phyloP scores from a whole-genome alignment of 2,797 vertebrate genomes.

The Acanthurus lineatus region DNA sequence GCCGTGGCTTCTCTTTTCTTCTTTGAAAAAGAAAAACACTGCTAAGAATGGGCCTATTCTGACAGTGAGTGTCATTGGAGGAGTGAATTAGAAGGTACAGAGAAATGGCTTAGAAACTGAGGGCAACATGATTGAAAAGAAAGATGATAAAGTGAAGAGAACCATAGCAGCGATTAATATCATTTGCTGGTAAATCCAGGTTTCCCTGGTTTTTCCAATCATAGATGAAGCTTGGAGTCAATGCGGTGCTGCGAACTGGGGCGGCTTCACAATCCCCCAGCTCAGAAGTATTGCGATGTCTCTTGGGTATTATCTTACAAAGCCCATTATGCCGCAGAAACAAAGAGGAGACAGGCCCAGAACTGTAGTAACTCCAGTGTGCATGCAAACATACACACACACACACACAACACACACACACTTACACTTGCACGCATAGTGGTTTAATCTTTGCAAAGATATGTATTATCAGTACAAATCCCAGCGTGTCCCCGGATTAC shows the following conservation, averaged over 20 bases:
- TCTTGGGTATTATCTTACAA: constrained; percentile 87
- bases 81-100: constrained; percentile 40
- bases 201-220: constrained; percentile 75
- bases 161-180: constrained; percentile 72
- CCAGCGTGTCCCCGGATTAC: constrained; percentile 79
- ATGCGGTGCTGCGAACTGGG: constrained; percentile 74
- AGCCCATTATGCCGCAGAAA: constrained; percentile 83
- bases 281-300: constrained; percentile 82
- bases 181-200: constrained; percentile 75
- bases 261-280: constrained; percentile 78
- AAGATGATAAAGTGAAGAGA: constrained; percentile 58
- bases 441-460: constrained; percentile 84
- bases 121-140: constrained; percentile 55
- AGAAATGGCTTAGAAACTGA: constrained; percentile 53
- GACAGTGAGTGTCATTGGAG: constrained; percentile 43
- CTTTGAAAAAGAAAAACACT: constrained; percentile 22
- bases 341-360: constrained; percentile 74
- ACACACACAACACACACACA: constrained; percentile 20
- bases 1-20: background rate
- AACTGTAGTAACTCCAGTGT: constrained; percentile 58
- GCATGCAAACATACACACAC: constrained; percentile 44
- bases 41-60: constrained; percentile 27
- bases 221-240: constrained; percentile 67
- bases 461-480: constrained; percentile 84
- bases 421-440: constrained; percentile 41